Conservation (phyloP, 2,113 vertebrate genomes). For the Poeciliopsis occidentalis region DNA sequence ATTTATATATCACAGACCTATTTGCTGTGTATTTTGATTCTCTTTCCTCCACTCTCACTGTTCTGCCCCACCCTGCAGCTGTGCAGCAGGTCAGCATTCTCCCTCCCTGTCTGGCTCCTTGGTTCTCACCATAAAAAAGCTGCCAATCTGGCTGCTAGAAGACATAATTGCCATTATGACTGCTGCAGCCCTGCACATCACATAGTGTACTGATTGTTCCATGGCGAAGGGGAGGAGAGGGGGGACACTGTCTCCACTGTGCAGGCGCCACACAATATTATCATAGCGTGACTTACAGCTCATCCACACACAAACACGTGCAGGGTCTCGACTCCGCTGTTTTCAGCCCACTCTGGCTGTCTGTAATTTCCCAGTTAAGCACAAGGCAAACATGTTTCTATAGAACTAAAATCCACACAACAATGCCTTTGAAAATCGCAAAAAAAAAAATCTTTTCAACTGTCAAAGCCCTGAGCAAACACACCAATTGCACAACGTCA, state of each 20-base stretch:
- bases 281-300: constrained; percentile 72
- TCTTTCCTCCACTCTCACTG: constrained; percentile 23
- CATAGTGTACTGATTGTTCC: constrained; percentile 71
- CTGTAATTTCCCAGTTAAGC: constrained; percentile 53
- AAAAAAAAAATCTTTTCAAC: constrained; percentile 15
- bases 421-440: constrained; percentile 17
- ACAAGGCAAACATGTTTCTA: constrained; percentile 63
- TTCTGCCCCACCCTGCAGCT: constrained; percentile 69
- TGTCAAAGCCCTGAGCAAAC: constrained; percentile 59
- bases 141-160: constrained; percentile 54
- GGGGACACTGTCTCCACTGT: constrained; percentile 61
- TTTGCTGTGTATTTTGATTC: constrained; percentile 28
- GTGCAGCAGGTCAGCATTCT: constrained; percentile 55
- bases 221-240: constrained; percentile 37
- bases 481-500: constrained; percentile 27
- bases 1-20: constrained; percentile 11
- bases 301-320: constrained; percentile 44
- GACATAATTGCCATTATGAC: constrained; percentile 73
- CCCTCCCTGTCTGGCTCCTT: constrained; percentile 34
- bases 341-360: constrained; percentile 33
- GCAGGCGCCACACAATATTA: constrained; percentile 69
- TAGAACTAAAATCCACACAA: constrained; percentile 46
- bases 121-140: constrained; percentile 50
- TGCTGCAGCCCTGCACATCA: constrained; percentile 58
- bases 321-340: constrained; percentile 21